Evolutionary conservation across 2,888 invertebrate genomes (phyloP).

Genomic region (Piscicola geometra): DNA sequence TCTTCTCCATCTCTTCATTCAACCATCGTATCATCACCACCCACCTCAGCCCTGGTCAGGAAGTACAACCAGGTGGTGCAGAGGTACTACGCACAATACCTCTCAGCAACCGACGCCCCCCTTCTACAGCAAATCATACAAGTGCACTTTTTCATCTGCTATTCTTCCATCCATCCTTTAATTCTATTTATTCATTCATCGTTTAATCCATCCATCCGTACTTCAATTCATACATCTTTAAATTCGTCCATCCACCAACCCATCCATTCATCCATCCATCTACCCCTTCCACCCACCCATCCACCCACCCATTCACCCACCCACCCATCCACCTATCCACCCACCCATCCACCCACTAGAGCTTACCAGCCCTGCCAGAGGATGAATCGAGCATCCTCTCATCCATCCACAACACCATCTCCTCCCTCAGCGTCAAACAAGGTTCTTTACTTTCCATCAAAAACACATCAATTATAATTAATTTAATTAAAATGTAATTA

Average conservation of each 20-base stretch:
- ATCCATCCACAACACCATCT: slow-evolving; percentile 80
- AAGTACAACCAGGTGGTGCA: slow-evolving; percentile 96
- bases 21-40: not conserved
- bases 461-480: too few species aligned
- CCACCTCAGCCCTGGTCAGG: slow-evolving; percentile 67
- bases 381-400: slow-evolving; percentile 91
- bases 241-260: too few species aligned
- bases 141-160: too few species aligned
- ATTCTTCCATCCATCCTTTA: too few species aligned
- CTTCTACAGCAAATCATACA: slow-evolving; percentile 67
- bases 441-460: slow-evolving; percentile 53
- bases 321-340: not conserved
- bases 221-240: too few species aligned
- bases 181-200: too few species aligned
- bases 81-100: slow-evolving; percentile 92
- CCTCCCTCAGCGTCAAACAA: slow-evolving; percentile 65
- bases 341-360: slow-evolving; percentile 47
- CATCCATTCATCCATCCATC: too few species aligned
- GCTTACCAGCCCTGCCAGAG: slow-evolving; percentile 65
- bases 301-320: too few species aligned
- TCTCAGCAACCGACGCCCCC: slow-evolving; percentile 90
- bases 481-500: not conserved
- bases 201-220: too few species aligned
- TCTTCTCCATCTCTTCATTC: too few species aligned
- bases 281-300: too few species aligned